Conservation (phyloP, 2,888 invertebrate genomes). For the Ormyrus labotus region DNA sequence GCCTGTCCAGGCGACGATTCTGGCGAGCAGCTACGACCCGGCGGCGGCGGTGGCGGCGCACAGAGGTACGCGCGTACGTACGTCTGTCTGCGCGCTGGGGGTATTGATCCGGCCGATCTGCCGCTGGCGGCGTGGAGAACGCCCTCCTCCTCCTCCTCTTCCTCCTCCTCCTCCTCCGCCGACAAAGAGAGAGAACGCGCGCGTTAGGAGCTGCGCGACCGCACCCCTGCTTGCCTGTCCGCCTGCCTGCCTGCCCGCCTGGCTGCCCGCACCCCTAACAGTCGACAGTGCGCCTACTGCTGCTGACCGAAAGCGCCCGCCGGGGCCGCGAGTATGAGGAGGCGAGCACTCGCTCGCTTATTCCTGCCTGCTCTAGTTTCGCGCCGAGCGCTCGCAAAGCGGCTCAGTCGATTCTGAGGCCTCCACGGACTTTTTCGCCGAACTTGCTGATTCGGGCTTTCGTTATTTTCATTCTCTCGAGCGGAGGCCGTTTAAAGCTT, state of each 20-base stretch:
- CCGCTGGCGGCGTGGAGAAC: slow-evolving; percentile 23
- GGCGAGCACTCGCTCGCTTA: too few species aligned
- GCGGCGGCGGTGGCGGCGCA: slow-evolving; percentile 1
- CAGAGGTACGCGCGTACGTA: neutral
- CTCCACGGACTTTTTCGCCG: too few species aligned
- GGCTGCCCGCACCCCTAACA: neutral
- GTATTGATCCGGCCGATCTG: slow-evolving; percentile 51
- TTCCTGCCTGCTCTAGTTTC: too few species aligned
- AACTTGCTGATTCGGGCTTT: too few species aligned
- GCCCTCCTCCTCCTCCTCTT: neutral
- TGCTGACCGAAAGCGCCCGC: too few species aligned
- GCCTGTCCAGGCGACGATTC: too few species aligned
- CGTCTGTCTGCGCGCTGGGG: slow-evolving; percentile 20
- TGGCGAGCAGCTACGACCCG: neutral
- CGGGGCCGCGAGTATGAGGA: too few species aligned
- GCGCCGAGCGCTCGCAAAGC: too few species aligned
- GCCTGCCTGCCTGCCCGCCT: neutral
- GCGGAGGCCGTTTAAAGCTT: too few species aligned
- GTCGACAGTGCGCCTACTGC: neutral
- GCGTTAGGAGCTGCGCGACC: neutral
- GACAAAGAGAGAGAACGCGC: too few species aligned
- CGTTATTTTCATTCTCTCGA: too few species aligned
- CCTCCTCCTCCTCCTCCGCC: neutral
- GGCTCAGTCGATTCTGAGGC: too few species aligned
- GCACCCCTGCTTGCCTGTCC: neutral